phyloP scores from a whole-genome alignment of 2,888 invertebrate species.

The Drosophila niveifrons region DNA sequence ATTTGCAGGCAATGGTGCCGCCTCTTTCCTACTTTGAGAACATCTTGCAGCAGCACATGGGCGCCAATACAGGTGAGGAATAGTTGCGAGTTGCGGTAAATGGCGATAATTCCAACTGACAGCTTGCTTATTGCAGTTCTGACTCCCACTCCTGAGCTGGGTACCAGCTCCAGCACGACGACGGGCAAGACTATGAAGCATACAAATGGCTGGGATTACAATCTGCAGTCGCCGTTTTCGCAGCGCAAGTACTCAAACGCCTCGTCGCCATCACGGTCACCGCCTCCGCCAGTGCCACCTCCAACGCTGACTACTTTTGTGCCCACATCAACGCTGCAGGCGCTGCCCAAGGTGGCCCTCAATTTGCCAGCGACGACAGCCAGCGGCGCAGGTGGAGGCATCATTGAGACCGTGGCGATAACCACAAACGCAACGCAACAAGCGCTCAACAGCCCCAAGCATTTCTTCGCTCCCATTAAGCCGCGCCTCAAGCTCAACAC shows the following conservation, averaged over 20 bases:
- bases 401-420: slow-evolving; percentile 79
- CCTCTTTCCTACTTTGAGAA: slow-evolving; percentile 85
- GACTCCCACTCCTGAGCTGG: slow-evolving; percentile 76
- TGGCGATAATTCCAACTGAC: background rate
- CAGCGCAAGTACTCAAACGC: slow-evolving; percentile 74
- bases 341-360: slow-evolving; percentile 64
- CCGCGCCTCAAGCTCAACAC: slow-evolving; percentile 83
- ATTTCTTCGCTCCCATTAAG: slow-evolving; percentile 86
- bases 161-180: slow-evolving; percentile 77
- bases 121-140: slow-evolving; percentile 20
- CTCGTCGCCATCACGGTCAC: slow-evolving; percentile 68
- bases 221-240: slow-evolving; percentile 82
- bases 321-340: slow-evolving; percentile 66
- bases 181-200: slow-evolving; percentile 81
- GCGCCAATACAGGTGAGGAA: slow-evolving; percentile 73
- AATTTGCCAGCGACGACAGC: slow-evolving; percentile 40
- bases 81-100: background rate
- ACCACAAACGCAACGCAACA: slow-evolving; percentile 75
- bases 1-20: slow-evolving; percentile 83
- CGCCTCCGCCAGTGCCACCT: slow-evolving; percentile 38
- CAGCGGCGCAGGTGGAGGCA: slow-evolving; percentile 17
- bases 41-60: slow-evolving; percentile 83
- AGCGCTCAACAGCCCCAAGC: slow-evolving; percentile 83
- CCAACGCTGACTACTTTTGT: slow-evolving; percentile 77
- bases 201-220: slow-evolving; percentile 85